phyloP scores from a whole-genome alignment of 2,888 invertebrate species.

The Oxycera nigricornis region DNA sequence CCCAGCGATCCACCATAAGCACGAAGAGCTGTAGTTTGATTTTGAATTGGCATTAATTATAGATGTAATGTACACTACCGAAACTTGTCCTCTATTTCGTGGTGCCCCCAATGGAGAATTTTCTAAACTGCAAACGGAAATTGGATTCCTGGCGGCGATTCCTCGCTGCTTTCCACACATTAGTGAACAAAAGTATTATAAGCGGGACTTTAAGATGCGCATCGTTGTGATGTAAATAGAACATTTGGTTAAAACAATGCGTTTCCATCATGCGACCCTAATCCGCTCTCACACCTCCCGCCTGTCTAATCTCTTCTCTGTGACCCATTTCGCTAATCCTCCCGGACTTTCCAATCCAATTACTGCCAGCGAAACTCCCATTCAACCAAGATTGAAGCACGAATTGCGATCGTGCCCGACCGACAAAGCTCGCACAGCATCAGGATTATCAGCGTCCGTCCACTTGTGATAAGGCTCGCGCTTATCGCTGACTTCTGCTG shows the following conservation, averaged over 20 bases:
- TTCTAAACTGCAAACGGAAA: neutral
- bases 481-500: too few relatives aligned
- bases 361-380: too few relatives aligned
- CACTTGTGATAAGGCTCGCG: too few relatives aligned
- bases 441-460: neutral
- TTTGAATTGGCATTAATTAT: neutral
- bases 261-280: too few relatives aligned
- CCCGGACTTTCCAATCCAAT: too few relatives aligned
- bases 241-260: too few relatives aligned
- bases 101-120: conserved; percentile 2
- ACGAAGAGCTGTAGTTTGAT: conserved; percentile 66
- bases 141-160: neutral
- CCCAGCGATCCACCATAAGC: too few relatives aligned
- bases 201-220: neutral
- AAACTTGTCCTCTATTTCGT: neutral
- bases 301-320: neutral
- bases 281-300: neutral
- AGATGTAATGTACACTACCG: neutral
- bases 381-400: too few relatives aligned
- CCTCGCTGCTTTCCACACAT: neutral
- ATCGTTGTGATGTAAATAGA: neutral
- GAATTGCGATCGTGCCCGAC: too few relatives aligned
- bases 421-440: neutral
- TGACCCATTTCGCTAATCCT: neutral
- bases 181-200: neutral